phyloP scores from a whole-genome alignment of 53 echinoderm and acorn worm genomes.

The Holothuria leucospilota region DNA sequence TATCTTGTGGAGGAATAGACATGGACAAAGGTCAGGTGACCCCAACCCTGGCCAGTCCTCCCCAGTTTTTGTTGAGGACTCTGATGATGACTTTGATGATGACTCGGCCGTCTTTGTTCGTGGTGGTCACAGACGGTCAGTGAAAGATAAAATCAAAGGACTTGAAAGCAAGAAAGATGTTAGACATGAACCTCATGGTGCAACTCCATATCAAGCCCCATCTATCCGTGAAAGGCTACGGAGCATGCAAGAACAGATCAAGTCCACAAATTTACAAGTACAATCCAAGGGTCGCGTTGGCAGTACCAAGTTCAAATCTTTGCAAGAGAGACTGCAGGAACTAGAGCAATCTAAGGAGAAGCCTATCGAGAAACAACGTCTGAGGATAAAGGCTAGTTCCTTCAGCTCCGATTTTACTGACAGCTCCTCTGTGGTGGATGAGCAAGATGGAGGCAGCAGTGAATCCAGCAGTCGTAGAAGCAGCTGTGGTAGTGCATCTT shows the following conservation, averaged over 20 bases:
- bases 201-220: constrained; percentile 66
- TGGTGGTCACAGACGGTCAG: constrained; percentile 48
- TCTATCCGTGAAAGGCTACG: constrained; percentile 75
- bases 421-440: constrained; percentile 35
- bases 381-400: constrained; percentile 46
- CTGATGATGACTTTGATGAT: constrained; percentile 44
- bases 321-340: constrained; percentile 75
- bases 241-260: constrained; percentile 73
- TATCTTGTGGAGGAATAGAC: constrained; percentile 21
- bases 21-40: neutral
- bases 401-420: constrained; percentile 51
- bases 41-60: neutral
- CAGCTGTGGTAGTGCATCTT: constrained; percentile 48
- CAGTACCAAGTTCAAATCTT: constrained; percentile 67
- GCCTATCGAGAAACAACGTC: neutral
- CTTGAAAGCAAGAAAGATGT: constrained; percentile 68
- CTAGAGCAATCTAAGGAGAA: constrained; percentile 78
- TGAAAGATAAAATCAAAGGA: constrained; percentile 69
- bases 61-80: constrained; percentile 33
- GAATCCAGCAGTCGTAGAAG: constrained; percentile 77
- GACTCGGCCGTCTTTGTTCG: constrained; percentile 21
- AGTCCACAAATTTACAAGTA: neutral
- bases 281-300: neutral
- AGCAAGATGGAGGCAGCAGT: constrained; percentile 58
- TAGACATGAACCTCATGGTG: constrained; percentile 60